A percentile compares a stretch with the other conserved stretches of the same genome.
These are phyloP conservation scores for Chrysogorgia sp. DNA, from an alignment of 92 coral and sea anemone species.

Conservation along the genomic window DNA sequence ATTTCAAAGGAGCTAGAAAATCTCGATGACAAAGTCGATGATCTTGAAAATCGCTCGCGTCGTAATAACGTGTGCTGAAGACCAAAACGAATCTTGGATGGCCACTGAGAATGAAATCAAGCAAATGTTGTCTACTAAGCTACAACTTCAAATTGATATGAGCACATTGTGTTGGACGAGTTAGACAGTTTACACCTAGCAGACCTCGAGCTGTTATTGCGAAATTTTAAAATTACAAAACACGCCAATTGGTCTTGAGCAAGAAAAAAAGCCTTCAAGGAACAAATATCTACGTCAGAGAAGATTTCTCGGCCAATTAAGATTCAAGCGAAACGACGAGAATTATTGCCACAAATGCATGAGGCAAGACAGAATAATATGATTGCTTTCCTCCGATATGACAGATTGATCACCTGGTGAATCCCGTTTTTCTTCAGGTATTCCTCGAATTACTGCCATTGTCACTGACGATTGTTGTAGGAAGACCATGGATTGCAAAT, in stretches of 20 bases:
- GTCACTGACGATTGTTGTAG: no score
- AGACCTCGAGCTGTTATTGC: slow-evolving; percentile 54
- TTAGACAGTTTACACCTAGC: slow-evolving; percentile 35
- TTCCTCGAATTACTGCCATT: no score
- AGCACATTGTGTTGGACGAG: slow-evolving; percentile 46
- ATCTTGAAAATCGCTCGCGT: slow-evolving; percentile 57
- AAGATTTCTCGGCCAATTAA: slow-evolving; percentile 61
- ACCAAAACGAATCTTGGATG: slow-evolving; percentile 41
- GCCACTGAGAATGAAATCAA: slow-evolving; percentile 49
- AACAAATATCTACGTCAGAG: slow-evolving; percentile 36
- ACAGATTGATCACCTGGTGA: slow-evolving; percentile 64
- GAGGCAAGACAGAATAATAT: slow-evolving; percentile 47
- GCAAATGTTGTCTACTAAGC: slow-evolving; percentile 21
- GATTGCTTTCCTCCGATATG: slow-evolving; percentile 48
- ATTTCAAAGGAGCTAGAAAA: not conserved
- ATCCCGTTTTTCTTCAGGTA: no score
- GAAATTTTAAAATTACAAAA: slow-evolving; percentile 53
- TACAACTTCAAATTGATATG: slow-evolving; percentile 18
- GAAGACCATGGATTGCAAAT: no score
- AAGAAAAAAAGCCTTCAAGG: slow-evolving; percentile 41
- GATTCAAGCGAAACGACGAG: slow-evolving; percentile 43
- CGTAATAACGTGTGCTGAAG: slow-evolving; percentile 56
- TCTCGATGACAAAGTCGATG: slow-evolving; percentile 38
- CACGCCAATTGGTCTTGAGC: slow-evolving; percentile 38
- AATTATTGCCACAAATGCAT: slow-evolving; percentile 51